These are phyloP conservation scores for Eudasyphora cyanicolor DNA, from an alignment of 2,888 invertebrate species.

Conservation along the genomic window DNA sequence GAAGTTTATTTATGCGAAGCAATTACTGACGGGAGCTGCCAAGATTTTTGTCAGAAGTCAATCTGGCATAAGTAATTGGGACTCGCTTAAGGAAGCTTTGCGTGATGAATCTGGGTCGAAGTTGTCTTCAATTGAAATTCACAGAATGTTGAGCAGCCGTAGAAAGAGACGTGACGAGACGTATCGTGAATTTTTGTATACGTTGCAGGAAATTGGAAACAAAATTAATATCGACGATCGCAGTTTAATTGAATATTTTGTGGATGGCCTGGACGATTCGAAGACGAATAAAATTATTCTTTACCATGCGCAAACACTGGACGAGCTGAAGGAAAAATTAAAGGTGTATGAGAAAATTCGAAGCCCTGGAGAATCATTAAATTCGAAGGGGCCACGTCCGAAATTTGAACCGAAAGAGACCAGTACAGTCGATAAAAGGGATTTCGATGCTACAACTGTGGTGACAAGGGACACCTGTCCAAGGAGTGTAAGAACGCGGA, in stretches of 20 bases:
- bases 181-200: constrained; percentile 51
- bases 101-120: no score
- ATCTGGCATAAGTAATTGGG: no score
- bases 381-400: background rate
- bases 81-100: no score
- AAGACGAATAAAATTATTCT: constrained; percentile 33
- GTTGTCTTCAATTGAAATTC: no score
- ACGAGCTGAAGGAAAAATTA: constrained; percentile 36
- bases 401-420: background rate
- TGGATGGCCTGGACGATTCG: constrained; percentile 33
- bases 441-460: constrained; percentile 25
- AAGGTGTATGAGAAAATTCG: constrained; percentile 18
- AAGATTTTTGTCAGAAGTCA: constrained; percentile 46
- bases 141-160: no score
- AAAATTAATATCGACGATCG: constrained; percentile 20
- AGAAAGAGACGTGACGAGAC: constrained; percentile 43
- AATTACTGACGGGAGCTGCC: constrained; percentile 55
- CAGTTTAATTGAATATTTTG: constrained; percentile 52
- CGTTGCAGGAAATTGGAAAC: constrained; percentile 54
- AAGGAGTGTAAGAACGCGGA: background rate
- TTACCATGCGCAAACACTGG: constrained; percentile 33
- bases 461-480: constrained; percentile 16
- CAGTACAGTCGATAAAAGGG: background rate
- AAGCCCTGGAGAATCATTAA: constrained; percentile 3
- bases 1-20: constrained; percentile 58